A percentile compares a stretch with the other conserved stretches of the same genome.
phyloP scores from a whole-genome alignment of 2,888 invertebrate genomes.

The Drosophila rellima region DNA sequence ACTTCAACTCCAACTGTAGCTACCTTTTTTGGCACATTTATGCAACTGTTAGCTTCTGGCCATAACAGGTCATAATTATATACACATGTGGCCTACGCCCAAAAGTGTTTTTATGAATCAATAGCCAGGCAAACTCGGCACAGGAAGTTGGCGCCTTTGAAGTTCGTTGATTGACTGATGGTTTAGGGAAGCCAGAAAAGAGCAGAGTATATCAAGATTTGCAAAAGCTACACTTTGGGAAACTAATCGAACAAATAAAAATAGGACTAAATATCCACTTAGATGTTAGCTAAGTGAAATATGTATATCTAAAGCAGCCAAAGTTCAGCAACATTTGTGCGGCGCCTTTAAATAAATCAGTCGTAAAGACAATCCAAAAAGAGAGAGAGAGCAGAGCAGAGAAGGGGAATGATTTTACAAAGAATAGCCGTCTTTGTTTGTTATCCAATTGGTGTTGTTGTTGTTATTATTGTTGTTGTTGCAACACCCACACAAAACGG shows the following conservation, averaged over 20 bases:
- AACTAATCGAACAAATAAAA: conserved; percentile 5
- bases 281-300: conserved; percentile 41
- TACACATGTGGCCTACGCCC: conserved; percentile 7
- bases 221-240: conserved; percentile 11
- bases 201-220: conserved; percentile 52
- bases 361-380: conserved; percentile 45
- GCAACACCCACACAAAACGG: conserved; percentile 64
- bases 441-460: conserved; percentile 32
- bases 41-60: conserved; percentile 57
- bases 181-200: conserved; percentile 34
- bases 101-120: conserved; percentile 5
- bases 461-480: conserved; percentile 34
- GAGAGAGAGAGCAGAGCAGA: conserved; percentile 14
- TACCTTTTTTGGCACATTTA: conserved; percentile 62
- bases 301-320: conserved; percentile 54
- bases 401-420: conserved; percentile 37
- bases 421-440: conserved; percentile 75
- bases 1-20: conserved; percentile 39
- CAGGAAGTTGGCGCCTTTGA: conserved; percentile 60
- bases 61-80: conserved; percentile 71
- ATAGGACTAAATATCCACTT: not conserved
- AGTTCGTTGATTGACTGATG: conserved; percentile 61
- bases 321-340: conserved; percentile 80
- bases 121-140: conserved; percentile 15
- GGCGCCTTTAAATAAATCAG: conserved; percentile 78